Evolutionary conservation across 2,797 vertebrate genomes (phyloP), one percentile per base, ranked within the genome.

Genomic region (Anguilla marmorata): DNA sequence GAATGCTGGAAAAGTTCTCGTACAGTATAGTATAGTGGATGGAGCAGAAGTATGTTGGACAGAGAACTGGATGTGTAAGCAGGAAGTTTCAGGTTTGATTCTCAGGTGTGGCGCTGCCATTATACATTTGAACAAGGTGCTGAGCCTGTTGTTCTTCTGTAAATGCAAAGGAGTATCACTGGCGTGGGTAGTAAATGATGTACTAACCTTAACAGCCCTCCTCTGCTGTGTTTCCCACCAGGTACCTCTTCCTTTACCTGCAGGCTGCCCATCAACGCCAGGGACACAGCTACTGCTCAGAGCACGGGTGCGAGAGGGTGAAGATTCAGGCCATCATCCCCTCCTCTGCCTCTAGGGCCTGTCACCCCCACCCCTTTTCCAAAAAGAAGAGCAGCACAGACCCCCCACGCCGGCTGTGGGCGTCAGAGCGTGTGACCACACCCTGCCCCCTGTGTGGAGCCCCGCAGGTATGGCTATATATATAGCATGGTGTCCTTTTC

Each of bases 221-320:
- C 91, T 41, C 4, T 12, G 89, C 0, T 0, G 86, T 52, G 85
- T 7, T 41, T 3, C 9, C 16, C 4, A 9, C 50, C 63, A 94
- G 94, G 69, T 91, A 93, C 88, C 92, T 94, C 0, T 94, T 93
- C 85, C 80, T 94, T 54, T 88, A 90, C 63, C 91, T 94, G 76
- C 88, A 91, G 91, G 92, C 94, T n/a, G 89, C 69, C 0, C 88
- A 89, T 84, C 19, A 63, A 48, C 87, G 89, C 14, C 83, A 86
- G 66, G 94, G 91, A 5, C 92, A 93, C 76, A 93, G 93, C 74
- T 93, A 94, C 86, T 94, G 93, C 91, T 94, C 93, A 69, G 89
- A 92, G 50, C 86, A 37, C 63, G 95, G 94, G 87, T 95, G 93
- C 0, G 94, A 94, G 85, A 41, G 89, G 0, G n/a, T 94, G 79